Base-by-base conservation (phyloP, 2,797 vertebrate species). In the Dromococcyx pavoninus region DNA sequence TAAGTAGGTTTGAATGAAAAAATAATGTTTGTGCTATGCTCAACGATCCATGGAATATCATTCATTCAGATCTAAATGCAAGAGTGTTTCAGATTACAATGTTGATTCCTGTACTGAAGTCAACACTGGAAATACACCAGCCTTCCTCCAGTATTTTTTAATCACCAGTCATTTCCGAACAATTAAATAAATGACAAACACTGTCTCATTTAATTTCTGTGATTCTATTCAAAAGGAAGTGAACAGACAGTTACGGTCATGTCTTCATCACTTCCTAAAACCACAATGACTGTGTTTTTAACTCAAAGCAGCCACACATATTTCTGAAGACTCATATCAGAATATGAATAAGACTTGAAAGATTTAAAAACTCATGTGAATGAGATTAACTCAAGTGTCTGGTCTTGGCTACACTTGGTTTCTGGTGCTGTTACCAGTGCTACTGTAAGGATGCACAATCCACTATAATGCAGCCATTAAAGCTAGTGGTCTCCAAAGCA, bases 171-270 rank as follows among this genome's bases (percentile, higher is more conserved):
- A 64, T 94, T 94, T 91, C 78, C 67, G 95, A 97, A 90, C 39
- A 91, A 95, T 94, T 89, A 83, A 83, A 96, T 95, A 93, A 91
- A 92, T 78, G 82, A 86, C 58, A 91, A 91, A 81, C 61, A 66
- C 43, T 77, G 22, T 46, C 58, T 93, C 78, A 90, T 97, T 89
- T 89, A 91, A 86, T 95, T 92, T 95, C 43, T 72, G 12, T 81
- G 53, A 81, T 64, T 92, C 41, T 78, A 17, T 89, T 89, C 82
- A 73, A 95, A 83, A 92, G 89, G 60, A 97, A 88, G 87, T 37
- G n/a, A 91, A 22, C 69, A 93, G 58, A 88, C 35, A 74, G 65
- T 53, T 94, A 64, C 13, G 4, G 33, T 56, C 82, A 93, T 83
- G 82, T 79, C 91, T 91, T 95, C 87, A 75, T 81, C 79, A 66